Percentiles rank a stretch among this genome's conserved stretches.
These are phyloP conservation scores for Apamea sordens DNA, from an alignment of 2,888 invertebrate species.

Conservation along the genomic window DNA sequence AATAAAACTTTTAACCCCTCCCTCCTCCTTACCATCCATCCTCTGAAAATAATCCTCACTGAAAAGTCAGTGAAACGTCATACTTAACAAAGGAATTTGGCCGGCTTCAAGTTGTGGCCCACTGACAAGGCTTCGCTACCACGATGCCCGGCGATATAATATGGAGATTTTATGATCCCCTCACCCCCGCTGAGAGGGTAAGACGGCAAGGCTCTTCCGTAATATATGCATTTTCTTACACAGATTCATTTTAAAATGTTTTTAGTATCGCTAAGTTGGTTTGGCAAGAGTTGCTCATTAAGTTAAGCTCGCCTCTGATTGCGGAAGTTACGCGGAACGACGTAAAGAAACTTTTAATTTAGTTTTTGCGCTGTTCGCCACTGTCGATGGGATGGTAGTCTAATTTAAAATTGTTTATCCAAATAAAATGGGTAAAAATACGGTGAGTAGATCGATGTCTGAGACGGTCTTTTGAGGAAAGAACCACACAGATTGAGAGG, in stretches of 20 bases:
- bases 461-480: too few species aligned
- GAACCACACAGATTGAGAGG: too few species aligned
- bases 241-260: conserved; percentile 61
- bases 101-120: conserved; percentile 58
- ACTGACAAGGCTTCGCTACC: conserved; percentile 53
- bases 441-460: not conserved
- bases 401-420: conserved; percentile 62
- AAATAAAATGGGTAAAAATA: conserved; percentile 46
- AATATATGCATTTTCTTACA: conserved; percentile 65
- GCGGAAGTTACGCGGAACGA: conserved; percentile 56
- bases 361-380: conserved; percentile 53
- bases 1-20: conserved; percentile 61
- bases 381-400: conserved; percentile 48
- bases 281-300: conserved; percentile 62
- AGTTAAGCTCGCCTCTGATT: conserved; percentile 62
- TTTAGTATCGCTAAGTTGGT: conserved; percentile 60
- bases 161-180: conserved; percentile 54
- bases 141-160: conserved; percentile 61
- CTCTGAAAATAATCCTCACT: conserved; percentile 65
- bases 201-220: conserved; percentile 35
- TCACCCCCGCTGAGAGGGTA: conserved; percentile 18
- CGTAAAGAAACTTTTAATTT: conserved; percentile 62
- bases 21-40: conserved; percentile 38
- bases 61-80: conserved; percentile 68
- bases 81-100: conserved; percentile 69